These are phyloP conservation scores for Scomberomorus guttatus DNA, from an alignment of 2,797 vertebrate species.

Conservation along the genomic window DNA sequence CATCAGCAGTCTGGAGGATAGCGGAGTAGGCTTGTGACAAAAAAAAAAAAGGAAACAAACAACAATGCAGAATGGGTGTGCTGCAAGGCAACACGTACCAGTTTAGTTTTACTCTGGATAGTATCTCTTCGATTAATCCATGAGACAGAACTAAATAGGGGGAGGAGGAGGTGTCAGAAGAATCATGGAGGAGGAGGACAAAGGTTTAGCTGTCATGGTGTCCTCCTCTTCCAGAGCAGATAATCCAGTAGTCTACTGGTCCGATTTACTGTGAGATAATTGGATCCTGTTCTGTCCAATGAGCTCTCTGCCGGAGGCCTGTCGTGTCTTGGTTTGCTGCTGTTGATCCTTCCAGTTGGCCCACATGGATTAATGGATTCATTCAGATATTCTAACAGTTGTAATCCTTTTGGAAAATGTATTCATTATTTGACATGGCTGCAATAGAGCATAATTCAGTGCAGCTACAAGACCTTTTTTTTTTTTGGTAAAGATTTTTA, in stretches of 20 bases:
- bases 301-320: conserved; percentile 38
- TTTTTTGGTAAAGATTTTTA: too few species aligned
- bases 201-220: conserved; percentile 37
- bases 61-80: neutral
- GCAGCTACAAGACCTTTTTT: neutral
- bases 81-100: neutral
- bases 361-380: conserved; percentile 58
- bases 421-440: conserved; percentile 17
- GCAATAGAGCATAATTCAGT: neutral
- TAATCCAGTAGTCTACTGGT: conserved; percentile 68
- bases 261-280: conserved; percentile 72
- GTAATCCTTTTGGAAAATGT: conserved; percentile 47
- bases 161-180: neutral
- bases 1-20: neutral
- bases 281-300: conserved; percentile 70
- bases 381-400: conserved; percentile 58
- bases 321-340: conserved; percentile 45
- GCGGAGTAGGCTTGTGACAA: neutral
- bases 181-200: conserved; percentile 10
- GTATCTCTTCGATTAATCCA: neutral
- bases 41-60: neutral
- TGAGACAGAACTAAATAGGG: neutral
- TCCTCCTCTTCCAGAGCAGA: conserved; percentile 37
- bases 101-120: neutral
- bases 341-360: conserved; percentile 48